Conservation (phyloP, 2,888 invertebrate species). For the Eucriotettix oculatus region DNA sequence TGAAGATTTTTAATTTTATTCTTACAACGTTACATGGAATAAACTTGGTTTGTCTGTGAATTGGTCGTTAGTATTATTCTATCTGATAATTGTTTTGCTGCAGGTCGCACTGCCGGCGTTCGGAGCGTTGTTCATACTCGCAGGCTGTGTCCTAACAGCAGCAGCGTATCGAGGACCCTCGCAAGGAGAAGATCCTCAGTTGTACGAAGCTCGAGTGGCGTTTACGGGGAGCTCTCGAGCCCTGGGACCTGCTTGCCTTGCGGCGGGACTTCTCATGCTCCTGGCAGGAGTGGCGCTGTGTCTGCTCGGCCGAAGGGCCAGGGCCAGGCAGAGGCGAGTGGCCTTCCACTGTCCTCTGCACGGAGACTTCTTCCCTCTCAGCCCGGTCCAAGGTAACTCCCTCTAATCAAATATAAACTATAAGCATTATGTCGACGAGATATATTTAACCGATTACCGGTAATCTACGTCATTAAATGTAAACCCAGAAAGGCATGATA, state of each 20-base stretch:
- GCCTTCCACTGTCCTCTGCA: constrained; percentile 64
- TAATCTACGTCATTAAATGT: no score
- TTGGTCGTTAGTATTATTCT: no score
- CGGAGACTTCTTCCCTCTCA: constrained; percentile 60
- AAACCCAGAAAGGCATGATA: no score
- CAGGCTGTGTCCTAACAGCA: constrained; percentile 54
- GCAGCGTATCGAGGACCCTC: constrained; percentile 34
- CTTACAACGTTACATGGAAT: no score
- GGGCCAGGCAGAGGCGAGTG: constrained; percentile 46
- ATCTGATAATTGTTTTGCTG: neutral
- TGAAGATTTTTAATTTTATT: no score
- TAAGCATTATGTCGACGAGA: no score
- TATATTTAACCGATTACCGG: no score
- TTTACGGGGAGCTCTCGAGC: constrained; percentile 58
- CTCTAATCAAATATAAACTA: no score
- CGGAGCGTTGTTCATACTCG: constrained; percentile 57
- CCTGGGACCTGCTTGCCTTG: constrained; percentile 55
- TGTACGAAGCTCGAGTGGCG: constrained; percentile 52
- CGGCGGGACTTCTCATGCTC: constrained; percentile 56
- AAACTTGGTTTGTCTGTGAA: no score
- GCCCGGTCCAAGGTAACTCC: constrained; percentile 35
- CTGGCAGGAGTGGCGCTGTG: constrained; percentile 46
- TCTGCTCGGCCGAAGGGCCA: constrained; percentile 46
- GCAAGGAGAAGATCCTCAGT: constrained; percentile 52
- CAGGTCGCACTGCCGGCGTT: constrained; percentile 53